Conservation (phyloP, 2,888 invertebrate genomes). For the Epicampocera succincta region DNA sequence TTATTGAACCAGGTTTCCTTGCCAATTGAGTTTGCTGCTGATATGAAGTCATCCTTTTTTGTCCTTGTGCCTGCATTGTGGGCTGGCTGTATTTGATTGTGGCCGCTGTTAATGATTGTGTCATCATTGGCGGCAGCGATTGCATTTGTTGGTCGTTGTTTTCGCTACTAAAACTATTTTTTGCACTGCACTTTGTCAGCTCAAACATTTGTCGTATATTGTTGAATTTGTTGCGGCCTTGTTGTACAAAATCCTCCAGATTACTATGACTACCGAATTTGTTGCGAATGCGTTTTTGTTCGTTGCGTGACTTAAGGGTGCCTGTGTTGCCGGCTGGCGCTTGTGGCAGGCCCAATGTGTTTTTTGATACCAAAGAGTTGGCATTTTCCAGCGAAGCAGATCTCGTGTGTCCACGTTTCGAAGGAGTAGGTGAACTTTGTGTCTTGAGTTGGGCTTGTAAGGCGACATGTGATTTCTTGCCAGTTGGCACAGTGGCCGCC, state of each 20-base stretch:
- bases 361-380: slow-evolving; percentile 74
- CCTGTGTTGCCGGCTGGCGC: slow-evolving; percentile 75
- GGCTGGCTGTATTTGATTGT: slow-evolving; percentile 47
- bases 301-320: slow-evolving; percentile 80
- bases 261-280: slow-evolving; percentile 81
- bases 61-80: slow-evolving; percentile 55
- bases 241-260: slow-evolving; percentile 77
- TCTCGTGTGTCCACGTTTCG: slow-evolving; percentile 80
- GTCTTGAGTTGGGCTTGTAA: slow-evolving; percentile 24
- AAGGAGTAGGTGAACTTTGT: slow-evolving; percentile 45
- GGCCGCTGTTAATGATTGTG: slow-evolving; percentile 59
- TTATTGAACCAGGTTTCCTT: slow-evolving; percentile 58
- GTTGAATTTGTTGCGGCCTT: slow-evolving; percentile 79
- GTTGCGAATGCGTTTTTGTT: slow-evolving; percentile 79
- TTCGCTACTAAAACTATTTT: slow-evolving; percentile 51
- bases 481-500: slow-evolving; percentile 49
- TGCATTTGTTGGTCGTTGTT: slow-evolving; percentile 61
- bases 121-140: slow-evolving; percentile 62
- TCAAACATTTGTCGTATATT: slow-evolving; percentile 81
- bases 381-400: slow-evolving; percentile 80
- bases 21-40: slow-evolving; percentile 58
- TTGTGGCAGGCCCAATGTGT: slow-evolving; percentile 77
- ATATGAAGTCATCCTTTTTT: slow-evolving; percentile 44
- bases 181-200: slow-evolving; percentile 72
- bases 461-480: slow-evolving; percentile 39